Evolutionary conservation across 2,797 vertebrate species (phyloP), one percentile per base, ranked within the genome.

Genomic region (Buphagus erythrorhynchus): DNA sequence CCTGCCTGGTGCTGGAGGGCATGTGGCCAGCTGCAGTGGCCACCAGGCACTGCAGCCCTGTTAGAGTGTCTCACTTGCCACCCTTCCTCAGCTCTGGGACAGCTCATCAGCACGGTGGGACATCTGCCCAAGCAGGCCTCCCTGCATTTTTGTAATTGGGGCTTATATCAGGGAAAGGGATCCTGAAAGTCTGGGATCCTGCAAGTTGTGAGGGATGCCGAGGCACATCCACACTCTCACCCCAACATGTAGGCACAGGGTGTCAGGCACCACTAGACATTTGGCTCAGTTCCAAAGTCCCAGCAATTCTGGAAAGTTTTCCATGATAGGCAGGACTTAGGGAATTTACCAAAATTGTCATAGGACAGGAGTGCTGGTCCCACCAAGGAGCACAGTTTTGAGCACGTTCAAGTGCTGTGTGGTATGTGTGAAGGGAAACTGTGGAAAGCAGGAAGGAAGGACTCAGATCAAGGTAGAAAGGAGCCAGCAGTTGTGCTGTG

Each of bases 151-250:
- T 49, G 8, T 36, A 31, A n/a, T 0, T 29, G 33, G 11, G 2
- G 1, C 3, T 68, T 77, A 3, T 54, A 10, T 14, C 10, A 85
- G 28, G 28, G 59, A 67, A 45, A 75, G n/a, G 38, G 61, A 28
- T 51, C 21, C 43, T 35, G 9, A 26, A 18, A n/a, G 14, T 65
- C 36, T 61, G 74, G 65, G 55, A 21, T 3, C 2, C 43, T 49
- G 26, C 1, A 15, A 29, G 33, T 9, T 74, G 33, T 1, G 2
- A 15, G 3, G 1, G 18, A 21, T 65, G 54, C n/a, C 0, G 0
- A 58, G 22, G 35, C 8, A 5, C 2, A 0, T 16, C 49, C 35
- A 10, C 1, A 4, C 3, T 79, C 6, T 55, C 28, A 52, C 2
- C 19, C 38, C 4, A 2, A 6, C 10, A 5, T 0, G 5, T 11